A percentile compares a stretch with the other conserved stretches of the same genome.
Evolutionary conservation across 2,888 invertebrate species (phyloP).

Genomic region (Oscheius sp.): DNA sequence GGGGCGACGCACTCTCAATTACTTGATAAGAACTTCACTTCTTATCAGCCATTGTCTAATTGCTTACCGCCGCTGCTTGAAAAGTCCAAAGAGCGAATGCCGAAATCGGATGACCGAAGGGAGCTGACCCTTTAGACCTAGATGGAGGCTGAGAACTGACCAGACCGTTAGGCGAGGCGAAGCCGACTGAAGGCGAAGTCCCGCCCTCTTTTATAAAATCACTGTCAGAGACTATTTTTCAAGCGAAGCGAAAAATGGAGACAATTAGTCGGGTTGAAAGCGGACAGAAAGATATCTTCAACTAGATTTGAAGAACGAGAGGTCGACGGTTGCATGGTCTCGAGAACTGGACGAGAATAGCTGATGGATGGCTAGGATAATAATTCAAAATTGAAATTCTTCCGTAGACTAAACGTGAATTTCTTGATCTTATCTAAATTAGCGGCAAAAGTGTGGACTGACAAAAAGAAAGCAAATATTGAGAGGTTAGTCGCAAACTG

Average conservation of each 20-base stretch:
- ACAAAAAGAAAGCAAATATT: too few relatives aligned
- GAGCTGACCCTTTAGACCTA: not conserved
- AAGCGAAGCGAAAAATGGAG: not conserved
- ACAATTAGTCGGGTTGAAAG: too few relatives aligned
- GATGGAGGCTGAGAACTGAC: not conserved
- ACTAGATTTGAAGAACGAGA: too few relatives aligned
- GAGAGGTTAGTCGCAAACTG: too few relatives aligned
- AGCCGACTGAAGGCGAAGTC: not conserved
- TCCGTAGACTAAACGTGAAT: too few relatives aligned
- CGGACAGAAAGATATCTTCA: too few relatives aligned
- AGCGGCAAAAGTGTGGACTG: too few relatives aligned
- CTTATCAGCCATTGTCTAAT: conserved; percentile 27
- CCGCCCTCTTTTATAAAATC: not conserved
- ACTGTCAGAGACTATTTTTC: not conserved
- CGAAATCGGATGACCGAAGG: not conserved
- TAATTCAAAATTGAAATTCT: not conserved
- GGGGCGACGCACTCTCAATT: not conserved
- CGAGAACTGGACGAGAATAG: not conserved
- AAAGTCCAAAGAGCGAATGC: conserved; percentile 15
- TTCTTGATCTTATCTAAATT: too few relatives aligned
- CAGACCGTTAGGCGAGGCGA: not conserved
- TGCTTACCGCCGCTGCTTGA: conserved; percentile 5
- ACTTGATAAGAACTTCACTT: conserved; percentile 8
- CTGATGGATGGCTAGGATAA: not conserved
- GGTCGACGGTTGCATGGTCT: too few relatives aligned